Conservation (phyloP, 2,888 invertebrate genomes). For the Pseudoips prasinana region DNA sequence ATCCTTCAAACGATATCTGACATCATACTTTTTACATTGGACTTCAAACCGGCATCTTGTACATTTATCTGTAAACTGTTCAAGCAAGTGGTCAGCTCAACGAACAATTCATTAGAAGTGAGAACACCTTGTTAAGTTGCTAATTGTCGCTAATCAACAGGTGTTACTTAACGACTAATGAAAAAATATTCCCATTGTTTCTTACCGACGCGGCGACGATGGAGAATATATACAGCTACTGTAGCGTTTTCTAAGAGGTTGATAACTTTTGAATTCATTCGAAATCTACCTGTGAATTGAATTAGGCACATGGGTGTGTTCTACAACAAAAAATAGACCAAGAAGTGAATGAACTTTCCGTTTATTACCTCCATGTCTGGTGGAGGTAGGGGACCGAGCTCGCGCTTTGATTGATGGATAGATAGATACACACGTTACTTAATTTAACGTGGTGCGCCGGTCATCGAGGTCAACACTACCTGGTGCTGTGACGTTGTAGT, state of each 20-base stretch:
- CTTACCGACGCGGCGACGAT: too few species aligned
- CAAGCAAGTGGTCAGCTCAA: too few species aligned
- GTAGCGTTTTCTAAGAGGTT: conserved; percentile 14
- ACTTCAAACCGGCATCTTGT: too few species aligned
- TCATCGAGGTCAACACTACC: conserved; percentile 52
- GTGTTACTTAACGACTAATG: conserved; percentile 3
- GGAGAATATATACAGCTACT: not conserved
- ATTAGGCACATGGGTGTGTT: conserved; percentile 26
- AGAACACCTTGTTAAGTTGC: not conserved
- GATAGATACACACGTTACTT: conserved; percentile 45
- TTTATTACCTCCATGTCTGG: conserved; percentile 46
- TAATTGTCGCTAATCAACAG: not conserved
- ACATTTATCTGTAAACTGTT: too few species aligned
- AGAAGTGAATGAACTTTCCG: conserved; percentile 65
- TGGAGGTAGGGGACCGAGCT: conserved; percentile 41
- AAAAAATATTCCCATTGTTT: conserved; percentile 10
- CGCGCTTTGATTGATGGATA: conserved; percentile 55
- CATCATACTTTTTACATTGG: too few species aligned
- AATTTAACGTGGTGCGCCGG: conserved; percentile 40
- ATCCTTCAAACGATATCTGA: too few species aligned
- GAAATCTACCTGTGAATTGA: conserved; percentile 21
- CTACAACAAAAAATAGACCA: conserved; percentile 54
- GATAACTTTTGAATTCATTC: conserved; percentile 16
- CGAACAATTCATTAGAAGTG: not conserved
- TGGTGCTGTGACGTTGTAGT: conserved; percentile 33